Evolutionary conservation across 1,140 invertebrate genomes (phyloP), one percentile per base, ranked within the genome.

Genomic region (Lepidostoma basale): DNA sequence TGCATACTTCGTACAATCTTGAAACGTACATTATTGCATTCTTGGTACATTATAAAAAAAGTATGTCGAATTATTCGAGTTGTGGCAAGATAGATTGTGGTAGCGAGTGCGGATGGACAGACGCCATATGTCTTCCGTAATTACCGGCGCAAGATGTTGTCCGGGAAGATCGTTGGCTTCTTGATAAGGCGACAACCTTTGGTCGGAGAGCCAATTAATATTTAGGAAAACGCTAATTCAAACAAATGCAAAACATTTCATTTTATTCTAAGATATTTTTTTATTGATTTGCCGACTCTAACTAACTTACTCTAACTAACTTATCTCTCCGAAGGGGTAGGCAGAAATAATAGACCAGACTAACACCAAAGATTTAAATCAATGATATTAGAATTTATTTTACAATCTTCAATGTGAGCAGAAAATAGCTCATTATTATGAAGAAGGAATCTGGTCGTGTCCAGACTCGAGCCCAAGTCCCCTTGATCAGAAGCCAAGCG

Each of bases 21-120:
- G n/a, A n/a, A n/a, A n/a, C n/a, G n/a, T n/a, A n/a, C n/a, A n/a
- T n/a, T n/a, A n/a, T n/a, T n/a, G n/a, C n/a, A n/a, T n/a, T n/a
- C n/a, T n/a, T n/a, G n/a, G n/a, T n/a, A n/a, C n/a, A n/a, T n/a
- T n/a, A n/a, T n/a, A n/a, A n/a, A n/a, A n/a, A n/a, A n/a, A n/a
- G n/a, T n/a, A n/a, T n/a, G n/a, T n/a, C n/a, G n/a, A n/a, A n/a
- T n/a, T n/a, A n/a, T n/a, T n/a, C n/a, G 3, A 49, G 45, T 49
- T 49, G 45, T 26, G 45, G 45, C 45, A 49, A n/a, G n/a, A n/a
- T n/a, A n/a, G n/a, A n/a, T n/a, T n/a, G 45, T 49, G 3, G 45
- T 10, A 12, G 2, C 20, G 8, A 23, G 45, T 2, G 45, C 18
- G 3, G 22, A 23, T n/a, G 45, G 23, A 9, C 2, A 16, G 20